Conservation (phyloP, 37 sponge, comb jelly and placozoan species). For the Dysidea cf. avara region DNA sequence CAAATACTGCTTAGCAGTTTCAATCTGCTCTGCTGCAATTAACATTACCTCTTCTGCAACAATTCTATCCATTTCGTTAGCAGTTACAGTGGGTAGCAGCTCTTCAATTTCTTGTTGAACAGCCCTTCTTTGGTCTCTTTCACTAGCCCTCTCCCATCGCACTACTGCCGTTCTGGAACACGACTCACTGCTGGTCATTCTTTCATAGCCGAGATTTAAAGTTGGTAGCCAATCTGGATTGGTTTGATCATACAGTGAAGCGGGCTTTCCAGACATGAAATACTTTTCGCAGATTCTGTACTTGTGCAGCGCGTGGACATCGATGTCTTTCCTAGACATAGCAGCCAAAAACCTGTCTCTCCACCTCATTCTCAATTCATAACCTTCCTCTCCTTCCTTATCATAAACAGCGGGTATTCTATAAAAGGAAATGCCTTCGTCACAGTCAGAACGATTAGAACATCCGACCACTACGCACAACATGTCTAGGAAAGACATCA, state of each 20-base stretch:
- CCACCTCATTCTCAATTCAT: conserved; percentile 25
- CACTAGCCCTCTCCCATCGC: no score
- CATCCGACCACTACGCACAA: conserved; percentile 57
- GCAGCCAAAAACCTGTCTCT: conserved; percentile 21
- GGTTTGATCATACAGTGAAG: conserved; percentile 20
- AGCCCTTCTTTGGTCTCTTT: no score
- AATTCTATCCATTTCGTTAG: no score
- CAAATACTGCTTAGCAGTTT: no score
- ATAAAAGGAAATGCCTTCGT: conserved; percentile 34
- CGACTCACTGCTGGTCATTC: no score
- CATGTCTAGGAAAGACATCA: no score
- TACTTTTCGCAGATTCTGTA: conserved; percentile 4
- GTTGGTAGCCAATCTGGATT: conserved; percentile 62
- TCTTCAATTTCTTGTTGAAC: no score
- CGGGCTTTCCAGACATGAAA: conserved; percentile 48
- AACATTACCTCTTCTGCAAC: no score
- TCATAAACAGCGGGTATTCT: conserved; percentile 18
- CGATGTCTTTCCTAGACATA: conserved; percentile 27
- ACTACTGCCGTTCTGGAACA: no score
- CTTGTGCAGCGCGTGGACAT: no score
- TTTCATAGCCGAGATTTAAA: conserved; percentile 23
- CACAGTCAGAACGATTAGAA: conserved; percentile 28
- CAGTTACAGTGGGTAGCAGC: no score
- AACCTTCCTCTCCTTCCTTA: neutral
- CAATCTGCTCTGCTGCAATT: no score